Evolutionary conservation across 2,797 vertebrate species (phyloP).

Genomic region (Aselliscus stoliczkanus): DNA sequence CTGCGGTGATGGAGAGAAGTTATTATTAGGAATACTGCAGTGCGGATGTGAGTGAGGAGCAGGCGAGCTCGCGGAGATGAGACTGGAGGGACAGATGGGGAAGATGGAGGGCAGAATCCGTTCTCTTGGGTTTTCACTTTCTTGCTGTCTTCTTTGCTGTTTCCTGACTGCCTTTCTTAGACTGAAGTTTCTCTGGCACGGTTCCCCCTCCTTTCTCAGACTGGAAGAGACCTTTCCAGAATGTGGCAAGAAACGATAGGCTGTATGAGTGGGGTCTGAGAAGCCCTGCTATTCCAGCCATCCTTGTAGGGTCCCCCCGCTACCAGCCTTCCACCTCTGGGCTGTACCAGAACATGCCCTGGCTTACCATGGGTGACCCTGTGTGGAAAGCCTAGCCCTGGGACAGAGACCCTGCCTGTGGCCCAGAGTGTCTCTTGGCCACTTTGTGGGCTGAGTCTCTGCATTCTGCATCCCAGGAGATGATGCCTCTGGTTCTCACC

Average conservation of each 20-base stretch:
- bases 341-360: rapidly evolving
- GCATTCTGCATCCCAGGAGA: neutral
- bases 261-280: neutral
- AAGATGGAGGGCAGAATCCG: neutral
- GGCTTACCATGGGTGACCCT: rapidly evolving
- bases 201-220: neutral
- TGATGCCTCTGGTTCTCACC: neutral
- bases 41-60: slow-evolving; percentile 72
- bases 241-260: neutral
- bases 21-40: slow-evolving; percentile 84
- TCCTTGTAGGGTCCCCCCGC: neutral
- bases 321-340: neutral
- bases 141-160: neutral
- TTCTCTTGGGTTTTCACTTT: neutral
- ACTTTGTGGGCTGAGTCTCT: neutral
- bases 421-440: neutral
- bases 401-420: neutral
- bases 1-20: slow-evolving; percentile 48
- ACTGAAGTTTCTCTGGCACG: neutral
- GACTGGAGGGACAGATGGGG: rapidly evolving
- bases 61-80: neutral
- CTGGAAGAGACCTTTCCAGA: neutral
- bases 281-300: neutral
- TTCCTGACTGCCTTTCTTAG: neutral
- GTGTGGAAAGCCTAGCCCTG: neutral